Conservation (phyloP, 2,797 vertebrate genomes). For the Anabacerthia variegaticeps region DNA sequence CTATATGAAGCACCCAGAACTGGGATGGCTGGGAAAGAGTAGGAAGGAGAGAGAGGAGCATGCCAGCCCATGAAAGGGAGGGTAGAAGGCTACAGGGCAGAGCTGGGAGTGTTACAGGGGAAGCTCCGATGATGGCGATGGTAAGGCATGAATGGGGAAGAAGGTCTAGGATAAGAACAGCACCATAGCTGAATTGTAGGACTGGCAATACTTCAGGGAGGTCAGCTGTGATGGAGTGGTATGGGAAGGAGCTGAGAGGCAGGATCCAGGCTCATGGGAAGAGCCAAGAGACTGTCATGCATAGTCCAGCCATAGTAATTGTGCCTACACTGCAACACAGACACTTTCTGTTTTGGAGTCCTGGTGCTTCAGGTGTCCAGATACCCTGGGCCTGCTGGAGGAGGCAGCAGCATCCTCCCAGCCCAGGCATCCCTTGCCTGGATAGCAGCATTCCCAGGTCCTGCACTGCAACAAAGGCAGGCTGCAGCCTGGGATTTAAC, state of each 20-base stretch:
- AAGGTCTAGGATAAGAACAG: background rate
- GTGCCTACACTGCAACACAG: background rate
- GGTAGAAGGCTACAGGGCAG: background rate
- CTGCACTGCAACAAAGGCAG: background rate
- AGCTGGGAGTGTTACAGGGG: background rate
- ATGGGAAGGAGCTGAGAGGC: background rate
- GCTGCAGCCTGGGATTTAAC: background rate
- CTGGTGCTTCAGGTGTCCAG: background rate
- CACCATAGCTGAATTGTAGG: background rate
- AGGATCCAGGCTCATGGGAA: background rate
- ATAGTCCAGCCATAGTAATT: rapidly evolving
- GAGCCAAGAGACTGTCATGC: background rate
- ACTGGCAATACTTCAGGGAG: background rate
- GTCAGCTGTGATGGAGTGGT: background rate
- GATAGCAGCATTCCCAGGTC: background rate
- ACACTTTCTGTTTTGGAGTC: background rate
- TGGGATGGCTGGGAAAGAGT: background rate
- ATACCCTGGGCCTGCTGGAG: background rate
- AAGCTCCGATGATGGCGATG: background rate
- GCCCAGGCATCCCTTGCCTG: background rate
- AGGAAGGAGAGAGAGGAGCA: background rate
- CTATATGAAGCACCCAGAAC: background rate
- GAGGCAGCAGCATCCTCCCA: background rate
- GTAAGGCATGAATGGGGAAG: background rate
- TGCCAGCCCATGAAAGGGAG: background rate